Conservation (phyloP, 2,113 vertebrate species). For the Sander vitreus region DNA sequence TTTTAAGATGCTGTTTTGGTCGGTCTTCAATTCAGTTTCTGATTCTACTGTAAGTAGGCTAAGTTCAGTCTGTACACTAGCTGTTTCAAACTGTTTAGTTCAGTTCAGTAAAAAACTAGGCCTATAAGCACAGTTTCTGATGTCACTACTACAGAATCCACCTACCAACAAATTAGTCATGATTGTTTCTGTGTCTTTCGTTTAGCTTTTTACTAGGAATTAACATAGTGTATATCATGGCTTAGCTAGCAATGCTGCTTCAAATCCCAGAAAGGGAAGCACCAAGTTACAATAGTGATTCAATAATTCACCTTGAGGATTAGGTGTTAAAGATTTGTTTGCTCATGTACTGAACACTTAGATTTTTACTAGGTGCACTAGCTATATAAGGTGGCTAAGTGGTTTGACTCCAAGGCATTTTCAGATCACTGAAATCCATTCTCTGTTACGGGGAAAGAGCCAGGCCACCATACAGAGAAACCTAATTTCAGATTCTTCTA, state of each 20-base stretch:
- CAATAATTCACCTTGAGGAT: constrained; percentile 4
- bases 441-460: constrained; percentile 9
- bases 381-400: background rate
- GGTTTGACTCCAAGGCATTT: constrained; percentile 18
- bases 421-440: constrained; percentile 26
- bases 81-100: background rate
- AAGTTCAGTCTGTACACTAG: background rate
- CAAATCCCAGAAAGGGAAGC: too few relatives aligned
- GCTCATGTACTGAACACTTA: background rate
- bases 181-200: background rate
- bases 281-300: background rate
- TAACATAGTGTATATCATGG: background rate
- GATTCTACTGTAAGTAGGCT: background rate
- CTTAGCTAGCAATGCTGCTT: background rate
- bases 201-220: background rate
- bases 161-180: background rate
- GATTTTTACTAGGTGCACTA: background rate
- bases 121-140: background rate
- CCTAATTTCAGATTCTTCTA: constrained; percentile 11
- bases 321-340: background rate
- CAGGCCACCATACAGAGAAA: constrained; percentile 1
- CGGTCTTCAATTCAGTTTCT: background rate
- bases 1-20: background rate
- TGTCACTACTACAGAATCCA: background rate
- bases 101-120: background rate